Evolutionary conservation across 2,797 vertebrate species (phyloP), one percentile per base, ranked within the genome.

Genomic region (Ambastaia sidthimunki): DNA sequence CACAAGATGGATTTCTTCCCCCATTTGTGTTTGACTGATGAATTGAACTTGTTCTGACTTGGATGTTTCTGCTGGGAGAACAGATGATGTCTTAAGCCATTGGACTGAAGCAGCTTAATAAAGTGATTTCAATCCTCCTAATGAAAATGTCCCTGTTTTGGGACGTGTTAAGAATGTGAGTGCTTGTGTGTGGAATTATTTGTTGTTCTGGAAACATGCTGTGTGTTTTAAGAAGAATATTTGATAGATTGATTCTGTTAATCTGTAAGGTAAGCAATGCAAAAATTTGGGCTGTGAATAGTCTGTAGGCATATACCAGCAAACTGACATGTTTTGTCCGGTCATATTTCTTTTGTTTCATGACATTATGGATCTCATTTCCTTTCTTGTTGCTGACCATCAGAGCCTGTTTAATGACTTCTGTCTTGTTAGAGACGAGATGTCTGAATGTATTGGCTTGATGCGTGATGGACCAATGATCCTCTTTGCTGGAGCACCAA

Each of bases 61-160:
- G 31, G 54, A 70, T n/a, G 34, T 55, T 70, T 66, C 78, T 81
- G 79, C 71, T 71, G 19, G 59, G 50, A 47, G 74, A 66, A 66
- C 54, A 28, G 57, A 52, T 1, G 7, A 44, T 71, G 57, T 75
- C 68, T 72, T 84, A 74, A 84, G 77, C 78, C 80, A 80, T 48
- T 75, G 28, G 21, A 52, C 15, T 23, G 19, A 34, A 67, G 28
- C 54, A n/a, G 57, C 21, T 25, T 34, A 15, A 55, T 54, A 55
- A 65, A 67, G 4, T 18, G n/a, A 52, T 81, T 21, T 11, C 37
- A 63, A 47, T 50, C 23, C 21, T 2, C 37, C 34, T 71, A 12
- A 18, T 13, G 10, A 7, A 70, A 71, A 67, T 25, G 37, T 66
- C 23, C 16, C 25, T 23, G 11, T 37, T 59, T 47, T 66, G 48